These are phyloP conservation scores for Heptranchias perlo DNA, from an alignment of 2,113 vertebrate species.

Conservation along the genomic window DNA sequence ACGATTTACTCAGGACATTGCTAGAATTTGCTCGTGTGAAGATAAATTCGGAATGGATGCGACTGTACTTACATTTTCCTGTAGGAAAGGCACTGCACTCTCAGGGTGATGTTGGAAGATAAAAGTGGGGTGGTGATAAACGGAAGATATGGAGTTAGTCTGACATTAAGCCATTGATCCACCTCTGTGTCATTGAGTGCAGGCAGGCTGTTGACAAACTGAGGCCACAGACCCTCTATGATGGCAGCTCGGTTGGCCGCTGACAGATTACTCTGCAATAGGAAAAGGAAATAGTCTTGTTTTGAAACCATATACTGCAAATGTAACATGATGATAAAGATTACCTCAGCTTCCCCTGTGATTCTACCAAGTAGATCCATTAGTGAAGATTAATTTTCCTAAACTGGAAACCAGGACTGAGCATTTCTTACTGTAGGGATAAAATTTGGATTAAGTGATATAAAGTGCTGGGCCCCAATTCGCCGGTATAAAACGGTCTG, in stretches of 20 bases:
- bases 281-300: background rate
- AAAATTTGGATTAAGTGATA: too few relatives aligned
- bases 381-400: background rate
- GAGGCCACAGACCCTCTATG: constrained; percentile 39
- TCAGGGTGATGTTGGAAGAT: background rate
- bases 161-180: constrained; percentile 39
- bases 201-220: constrained; percentile 29
- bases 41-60: background rate
- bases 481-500: too few relatives aligned
- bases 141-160: constrained; percentile 32
- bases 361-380: too few relatives aligned
- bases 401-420: background rate
- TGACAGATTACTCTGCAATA: background rate
- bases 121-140: constrained; percentile 37
- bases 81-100: constrained; percentile 34
- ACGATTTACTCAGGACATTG: background rate
- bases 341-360: background rate
- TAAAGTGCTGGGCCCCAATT: too few relatives aligned
- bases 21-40: background rate
- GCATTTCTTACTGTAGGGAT: too few relatives aligned
- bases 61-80: constrained; percentile 39
- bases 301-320: background rate
- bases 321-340: background rate
- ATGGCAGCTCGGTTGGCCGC: background rate
- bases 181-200: background rate